Base-by-base conservation (phyloP, 2,113 vertebrate species). In the Phylloscopus trochilus region DNA sequence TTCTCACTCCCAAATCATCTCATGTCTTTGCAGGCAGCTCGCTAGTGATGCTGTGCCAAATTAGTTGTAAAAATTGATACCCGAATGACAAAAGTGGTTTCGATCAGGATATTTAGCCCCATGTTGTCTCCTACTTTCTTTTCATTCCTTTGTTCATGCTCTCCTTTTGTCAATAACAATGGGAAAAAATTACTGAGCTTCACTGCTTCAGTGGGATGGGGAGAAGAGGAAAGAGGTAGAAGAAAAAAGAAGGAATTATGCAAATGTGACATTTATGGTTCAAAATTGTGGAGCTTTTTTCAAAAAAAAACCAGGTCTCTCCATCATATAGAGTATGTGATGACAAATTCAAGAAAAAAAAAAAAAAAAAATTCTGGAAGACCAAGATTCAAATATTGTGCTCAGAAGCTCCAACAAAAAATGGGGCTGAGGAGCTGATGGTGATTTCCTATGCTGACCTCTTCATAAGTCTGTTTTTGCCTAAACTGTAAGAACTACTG, bases 1-100 rank as follows among this genome's bases (percentile, higher is more conserved):
- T 87, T 78, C 70, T 87, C 75, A 39, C 90, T 91, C 70, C 78
- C 74, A 87, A 37, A 85, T 70, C 70, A 75, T 33, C 91, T 95
- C 82, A 21, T 19, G 37, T 30, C 78, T 90, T 94, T 86, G 62
- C 63, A 51, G 80, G 77, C 81, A 93, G 83, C 93, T 92, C 3
- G 0, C 53, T 55, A 72, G n/a, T 37, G 83, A 93, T 73, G 69
- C 43, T 92, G 55, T 84, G 56, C 52, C 85, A 94, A 83, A 95
- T 95, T 81, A 96, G 52, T 81, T 88, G 88, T 96, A 90, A 91
- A 92, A 96, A 95, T 31, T 90, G 91, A 92, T 91, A 95, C 87
- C 31, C 82, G 82, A 74, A 83, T 90, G 88, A 89, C 75, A 90
- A 92, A 89, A 94, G 66, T 66, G 43, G 82, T 77, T 94, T 68